These are phyloP conservation scores for Pimephales promelas DNA, from an alignment of 2,113 vertebrate species.

Conservation along the genomic window DNA sequence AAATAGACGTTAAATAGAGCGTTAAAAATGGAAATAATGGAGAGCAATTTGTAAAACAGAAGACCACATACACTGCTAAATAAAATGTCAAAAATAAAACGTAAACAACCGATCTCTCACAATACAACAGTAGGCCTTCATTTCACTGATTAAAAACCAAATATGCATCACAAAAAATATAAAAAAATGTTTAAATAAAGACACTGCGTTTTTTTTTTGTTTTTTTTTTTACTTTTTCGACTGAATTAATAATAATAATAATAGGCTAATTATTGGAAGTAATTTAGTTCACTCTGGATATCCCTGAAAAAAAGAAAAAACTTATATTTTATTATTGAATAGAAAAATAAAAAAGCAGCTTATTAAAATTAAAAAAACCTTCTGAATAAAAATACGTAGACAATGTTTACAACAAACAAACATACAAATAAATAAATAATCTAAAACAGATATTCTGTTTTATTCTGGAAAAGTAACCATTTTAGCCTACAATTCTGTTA, in stretches of 20 bases:
- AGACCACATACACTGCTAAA: background rate
- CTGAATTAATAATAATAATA: background rate
- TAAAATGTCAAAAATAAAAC: background rate
- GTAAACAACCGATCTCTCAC: background rate
- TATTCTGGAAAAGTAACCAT: background rate
- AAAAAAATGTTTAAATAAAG: background rate
- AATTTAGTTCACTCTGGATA: background rate
- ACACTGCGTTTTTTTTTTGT: too few relatives aligned
- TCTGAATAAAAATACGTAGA: background rate
- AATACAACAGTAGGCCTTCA: background rate
- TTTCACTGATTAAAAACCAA: background rate
- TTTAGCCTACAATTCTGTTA: background rate
- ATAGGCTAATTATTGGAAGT: background rate
- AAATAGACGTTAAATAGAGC: background rate
- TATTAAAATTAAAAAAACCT: background rate
- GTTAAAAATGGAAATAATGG: background rate
- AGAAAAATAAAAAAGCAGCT: background rate
- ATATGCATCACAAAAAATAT: background rate
- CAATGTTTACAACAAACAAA: background rate
- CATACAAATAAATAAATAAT: background rate
- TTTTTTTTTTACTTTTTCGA: background rate
- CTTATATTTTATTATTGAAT: slow-evolving; percentile 66
- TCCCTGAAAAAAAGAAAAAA: background rate
- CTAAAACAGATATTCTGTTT: background rate
- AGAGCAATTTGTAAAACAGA: background rate